phyloP scores from a whole-genome alignment of 2,888 invertebrate genomes.

The Macropis europaea region DNA sequence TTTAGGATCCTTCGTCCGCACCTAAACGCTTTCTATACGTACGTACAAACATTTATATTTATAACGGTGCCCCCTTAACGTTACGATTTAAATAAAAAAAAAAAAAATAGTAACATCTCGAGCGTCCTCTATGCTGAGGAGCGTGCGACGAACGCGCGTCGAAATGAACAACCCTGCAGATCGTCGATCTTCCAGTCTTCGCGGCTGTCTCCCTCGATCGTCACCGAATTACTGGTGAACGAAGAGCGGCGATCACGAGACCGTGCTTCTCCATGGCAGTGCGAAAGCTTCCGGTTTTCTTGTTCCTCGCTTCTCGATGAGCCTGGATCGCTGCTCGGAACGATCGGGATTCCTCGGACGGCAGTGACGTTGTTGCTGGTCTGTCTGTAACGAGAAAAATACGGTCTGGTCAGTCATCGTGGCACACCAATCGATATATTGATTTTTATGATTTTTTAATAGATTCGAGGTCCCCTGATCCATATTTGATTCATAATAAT shows the following conservation, averaged over 20 bases:
- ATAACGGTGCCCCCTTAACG: conserved; percentile 49
- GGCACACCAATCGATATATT: background rate
- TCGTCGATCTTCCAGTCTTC: conserved; percentile 12
- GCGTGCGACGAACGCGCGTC: conserved; percentile 16
- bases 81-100: conserved; percentile 41
- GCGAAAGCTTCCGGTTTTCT: conserved; percentile 44
- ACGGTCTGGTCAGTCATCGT: background rate
- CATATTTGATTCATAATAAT: too few relatives aligned
- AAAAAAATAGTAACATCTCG: conserved; percentile 49
- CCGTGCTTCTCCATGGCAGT: conserved; percentile 58
- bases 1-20: conserved; percentile 20
- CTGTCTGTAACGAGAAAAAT: conserved; percentile 38
- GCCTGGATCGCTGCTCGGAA: conserved; percentile 41
- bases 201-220: conserved; percentile 1
- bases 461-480: too few relatives aligned
- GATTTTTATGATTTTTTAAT: too few relatives aligned
- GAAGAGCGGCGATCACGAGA: conserved; percentile 58
- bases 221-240: conserved; percentile 22
- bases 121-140: background rate
- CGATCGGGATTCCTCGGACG: conserved; percentile 47
- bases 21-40: conserved; percentile 11
- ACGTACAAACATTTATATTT: conserved; percentile 10
- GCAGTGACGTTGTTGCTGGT: conserved; percentile 64
- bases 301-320: conserved; percentile 22
- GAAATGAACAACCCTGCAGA: conserved; percentile 4